Percentiles rank a stretch among this genome's conserved stretches.
These are phyloP conservation scores for Tetranychus cinnabarinus DNA, from an alignment of 1,140 invertebrate species.

Conservation along the genomic window DNA sequence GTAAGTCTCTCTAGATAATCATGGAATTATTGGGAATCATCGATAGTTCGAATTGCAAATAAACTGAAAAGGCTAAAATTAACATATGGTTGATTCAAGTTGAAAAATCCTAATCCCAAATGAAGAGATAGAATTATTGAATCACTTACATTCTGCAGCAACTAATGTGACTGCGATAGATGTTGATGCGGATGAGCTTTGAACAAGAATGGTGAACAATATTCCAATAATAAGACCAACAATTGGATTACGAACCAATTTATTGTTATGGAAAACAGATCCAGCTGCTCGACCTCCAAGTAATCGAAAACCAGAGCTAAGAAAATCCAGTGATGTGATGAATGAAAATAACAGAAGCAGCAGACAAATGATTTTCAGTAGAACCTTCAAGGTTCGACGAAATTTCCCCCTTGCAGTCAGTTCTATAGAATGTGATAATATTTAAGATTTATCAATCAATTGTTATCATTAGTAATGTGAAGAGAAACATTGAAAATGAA, in stretches of 20 bases:
- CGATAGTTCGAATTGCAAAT: no score
- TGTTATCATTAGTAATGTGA: no score
- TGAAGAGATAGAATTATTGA: not conserved
- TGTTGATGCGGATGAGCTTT: slow-evolving; percentile 34
- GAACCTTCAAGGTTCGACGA: slow-evolving; percentile 9
- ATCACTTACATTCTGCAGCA: slow-evolving; percentile 17
- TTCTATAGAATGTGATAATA: not conserved
- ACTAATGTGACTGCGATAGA: slow-evolving; percentile 38
- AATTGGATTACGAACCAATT: slow-evolving; percentile 29
- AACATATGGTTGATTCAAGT: not conserved
- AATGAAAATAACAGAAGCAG: slow-evolving; percentile 30
- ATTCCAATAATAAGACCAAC: slow-evolving; percentile 33
- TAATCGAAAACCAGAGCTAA: slow-evolving; percentile 31
- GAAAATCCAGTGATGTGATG: slow-evolving; percentile 31
- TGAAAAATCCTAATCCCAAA: not conserved
- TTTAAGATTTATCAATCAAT: no score
- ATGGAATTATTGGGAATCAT: no score
- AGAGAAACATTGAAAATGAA: no score
- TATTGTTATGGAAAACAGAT: slow-evolving; percentile 24
- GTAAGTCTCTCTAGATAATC: no score
- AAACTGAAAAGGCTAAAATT: no score
- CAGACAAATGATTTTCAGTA: slow-evolving; percentile 19
- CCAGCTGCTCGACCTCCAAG: slow-evolving; percentile 26
- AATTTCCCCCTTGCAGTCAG: slow-evolving; percentile 8
- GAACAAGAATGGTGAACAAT: slow-evolving; percentile 33